These are phyloP conservation scores for Belgica antarctica DNA, from an alignment of 2,888 invertebrate genomes.

Conservation along the genomic window DNA sequence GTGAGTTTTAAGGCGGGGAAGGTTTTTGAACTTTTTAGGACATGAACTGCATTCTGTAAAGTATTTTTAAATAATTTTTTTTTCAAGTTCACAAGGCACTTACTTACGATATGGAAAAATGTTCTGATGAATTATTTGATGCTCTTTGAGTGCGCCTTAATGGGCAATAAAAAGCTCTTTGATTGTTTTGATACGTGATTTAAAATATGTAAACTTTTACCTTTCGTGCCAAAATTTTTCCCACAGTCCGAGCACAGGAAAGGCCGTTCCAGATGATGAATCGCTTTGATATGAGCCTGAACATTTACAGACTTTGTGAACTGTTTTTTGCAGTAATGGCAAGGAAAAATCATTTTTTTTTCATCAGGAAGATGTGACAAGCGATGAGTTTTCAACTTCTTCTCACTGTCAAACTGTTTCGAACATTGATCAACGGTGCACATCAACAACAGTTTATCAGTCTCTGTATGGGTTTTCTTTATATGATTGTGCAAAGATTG, in stretches of 20 bases:
- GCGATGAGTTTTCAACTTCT: slow-evolving; percentile 47
- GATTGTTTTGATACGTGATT: slow-evolving; percentile 53
- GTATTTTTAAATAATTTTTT: too few relatives aligned
- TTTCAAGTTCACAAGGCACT: neutral
- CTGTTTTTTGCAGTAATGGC: slow-evolving; percentile 51
- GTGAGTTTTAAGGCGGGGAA: slow-evolving; percentile 53
- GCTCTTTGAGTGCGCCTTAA: slow-evolving; percentile 57
- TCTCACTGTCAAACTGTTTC: slow-evolving; percentile 46
- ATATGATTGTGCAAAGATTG: slow-evolving; percentile 43
- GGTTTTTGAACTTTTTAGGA: slow-evolving; percentile 52
- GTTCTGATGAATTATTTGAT: slow-evolving; percentile 56
- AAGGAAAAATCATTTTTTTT: slow-evolving; percentile 47
- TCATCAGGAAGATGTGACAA: slow-evolving; percentile 48
- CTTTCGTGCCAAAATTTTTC: slow-evolving; percentile 45
- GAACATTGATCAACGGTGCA: slow-evolving; percentile 45
- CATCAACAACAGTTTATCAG: slow-evolving; percentile 14
- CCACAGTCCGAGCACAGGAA: slow-evolving; percentile 34
- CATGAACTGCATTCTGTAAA: too few relatives aligned
- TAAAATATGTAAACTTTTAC: slow-evolving; percentile 57
- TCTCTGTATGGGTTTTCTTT: slow-evolving; percentile 39
- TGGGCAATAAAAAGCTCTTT: slow-evolving; percentile 55
- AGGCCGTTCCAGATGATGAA: slow-evolving; percentile 48
- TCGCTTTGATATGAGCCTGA: slow-evolving; percentile 46
- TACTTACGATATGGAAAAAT: slow-evolving; percentile 55
- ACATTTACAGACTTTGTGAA: slow-evolving; percentile 46